Evolutionary conservation across 2,888 invertebrate species (phyloP), one percentile per base, ranked within the genome.

Genomic region (Argyra leucocephala): DNA sequence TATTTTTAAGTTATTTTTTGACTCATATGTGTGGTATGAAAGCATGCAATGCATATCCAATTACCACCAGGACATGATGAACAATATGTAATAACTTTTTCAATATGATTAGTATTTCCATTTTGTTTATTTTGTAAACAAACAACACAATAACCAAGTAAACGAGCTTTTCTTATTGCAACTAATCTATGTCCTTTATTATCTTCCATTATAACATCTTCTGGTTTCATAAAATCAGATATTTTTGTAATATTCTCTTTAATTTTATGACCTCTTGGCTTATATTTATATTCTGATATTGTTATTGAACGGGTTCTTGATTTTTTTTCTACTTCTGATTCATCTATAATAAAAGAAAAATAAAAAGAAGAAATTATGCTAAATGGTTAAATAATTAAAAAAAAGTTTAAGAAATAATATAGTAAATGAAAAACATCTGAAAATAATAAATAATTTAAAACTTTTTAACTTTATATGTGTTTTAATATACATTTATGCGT

Each of bases 1-100:
- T n/a, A n/a, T n/a, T n/a, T n/a, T n/a, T n/a, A n/a, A 59, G 4
- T 67, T 67, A 64, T 15, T 23, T 57, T n/a, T 48, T 57, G 57
- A 18, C 9, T 22, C 22, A 21, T 21, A 67, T 74, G 75, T 2
- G 67, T 62, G 22, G 66, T 61, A 66, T 73, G 73, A 64, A 80
- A 79, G 68, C 80, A 80, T 1, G 65, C 1, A 37, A 73, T 73
- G 67, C 80, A 80, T 70, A 80, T 77, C 80, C 79, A 80, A 67
- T 74, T 75, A 18, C 76, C 74, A 61, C 75, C 75, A 0, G 78
- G 78, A 67, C 80, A 80, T 31, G 70, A 69, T 15, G 78, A 75
- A 64, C 80, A 80, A 67, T 75, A 77, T 3, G 80, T 79, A 9
- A 70, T 70, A 3, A 80, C 72, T 66, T 77, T 78, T 0, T 67